phyloP scores from a whole-genome alignment of 2,797 vertebrate genomes.

The Muraenolepis orangiensis region DNA sequence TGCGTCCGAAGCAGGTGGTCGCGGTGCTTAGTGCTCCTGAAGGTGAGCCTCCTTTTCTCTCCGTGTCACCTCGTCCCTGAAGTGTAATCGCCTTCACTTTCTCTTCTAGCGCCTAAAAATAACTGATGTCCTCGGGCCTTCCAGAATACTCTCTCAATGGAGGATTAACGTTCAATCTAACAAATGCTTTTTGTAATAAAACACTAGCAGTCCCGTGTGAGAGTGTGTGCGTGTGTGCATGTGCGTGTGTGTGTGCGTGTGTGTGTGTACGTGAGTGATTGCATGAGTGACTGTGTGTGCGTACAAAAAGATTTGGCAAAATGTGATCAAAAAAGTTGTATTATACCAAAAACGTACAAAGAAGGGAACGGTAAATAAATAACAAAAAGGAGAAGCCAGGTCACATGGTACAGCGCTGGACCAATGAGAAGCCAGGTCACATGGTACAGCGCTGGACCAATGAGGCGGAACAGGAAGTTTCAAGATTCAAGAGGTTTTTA shows the following conservation, averaged over 20 bases:
- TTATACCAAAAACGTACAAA: no score
- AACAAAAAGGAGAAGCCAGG: no score
- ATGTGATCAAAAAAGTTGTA: no score
- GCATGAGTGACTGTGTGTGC: not conserved
- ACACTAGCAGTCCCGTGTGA: slow-evolving; percentile 7
- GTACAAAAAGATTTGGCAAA: not conserved
- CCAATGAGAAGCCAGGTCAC: no score
- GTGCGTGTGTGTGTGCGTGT: slow-evolving; percentile 6
- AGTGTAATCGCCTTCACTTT: not conserved
- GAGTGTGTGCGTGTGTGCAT: slow-evolving; percentile 30
- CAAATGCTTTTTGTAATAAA: slow-evolving; percentile 67
- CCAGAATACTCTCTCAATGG: slow-evolving; percentile 46
- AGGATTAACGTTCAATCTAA: slow-evolving; percentile 74
- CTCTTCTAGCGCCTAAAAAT: slow-evolving; percentile 61
- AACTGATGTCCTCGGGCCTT: slow-evolving; percentile 37
- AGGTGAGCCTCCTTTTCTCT: not conserved
- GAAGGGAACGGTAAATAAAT: no score
- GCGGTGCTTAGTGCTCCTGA: not conserved
- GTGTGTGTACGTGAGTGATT: not conserved
- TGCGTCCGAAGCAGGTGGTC: not conserved
- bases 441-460: no score
- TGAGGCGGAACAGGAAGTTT: no score
- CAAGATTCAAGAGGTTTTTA: no score
- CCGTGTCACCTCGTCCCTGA: not conserved
- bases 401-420: no score